Evolutionary conservation across 2,888 invertebrate genomes (phyloP), one percentile per base, ranked within the genome.

Genomic region (Melitaea athalia): DNA sequence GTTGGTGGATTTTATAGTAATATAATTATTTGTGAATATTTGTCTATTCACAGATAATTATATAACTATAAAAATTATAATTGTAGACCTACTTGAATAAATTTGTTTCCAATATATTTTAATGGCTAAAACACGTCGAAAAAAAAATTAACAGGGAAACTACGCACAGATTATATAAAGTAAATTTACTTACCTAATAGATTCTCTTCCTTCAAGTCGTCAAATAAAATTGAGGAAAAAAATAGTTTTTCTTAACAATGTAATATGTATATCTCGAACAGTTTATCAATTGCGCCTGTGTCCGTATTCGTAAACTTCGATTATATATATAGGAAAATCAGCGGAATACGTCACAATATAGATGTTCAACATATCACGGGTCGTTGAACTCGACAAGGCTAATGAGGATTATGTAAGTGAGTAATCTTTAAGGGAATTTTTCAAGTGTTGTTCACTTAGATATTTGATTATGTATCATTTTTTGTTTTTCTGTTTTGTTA

Each of bases 321-420:
- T n/a, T 15, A 57, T 42, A 57, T 57, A 42, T 57, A 57, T 57
- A 57, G 57, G 57, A 57, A 42, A 57, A 57, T 57, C 57, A 42
- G 42, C 57, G 4, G 42, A 42, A 38, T 11, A 42, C 42, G 57
- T 42, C 6, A 57, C 38, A 57, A 42, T 57, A 57, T 49, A 15
- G 55, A 55, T 63, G 55, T 63, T 31, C 63, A 45, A 55, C 63
- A 43, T 43, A 15, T 55, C 53, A n/a, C 33, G n/a, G 52, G 63
- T 63, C n/a, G 63, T 55, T 63, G 63, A 55, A 63, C 63, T 57
- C 63, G 31, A 50, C 62, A 47, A 50, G 33, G 49, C 50, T 50
- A 50, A 49, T 62, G 50, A 50, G 50, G 38, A 50, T 38, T 50
- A 50, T 33, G 50, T n/a, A 38, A 38, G 38, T 61, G 14, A 15